Evolutionary conservation across 2,888 invertebrate species (phyloP), one percentile per base, ranked within the genome.

Genomic region (Schizotus pectinicornis): DNA sequence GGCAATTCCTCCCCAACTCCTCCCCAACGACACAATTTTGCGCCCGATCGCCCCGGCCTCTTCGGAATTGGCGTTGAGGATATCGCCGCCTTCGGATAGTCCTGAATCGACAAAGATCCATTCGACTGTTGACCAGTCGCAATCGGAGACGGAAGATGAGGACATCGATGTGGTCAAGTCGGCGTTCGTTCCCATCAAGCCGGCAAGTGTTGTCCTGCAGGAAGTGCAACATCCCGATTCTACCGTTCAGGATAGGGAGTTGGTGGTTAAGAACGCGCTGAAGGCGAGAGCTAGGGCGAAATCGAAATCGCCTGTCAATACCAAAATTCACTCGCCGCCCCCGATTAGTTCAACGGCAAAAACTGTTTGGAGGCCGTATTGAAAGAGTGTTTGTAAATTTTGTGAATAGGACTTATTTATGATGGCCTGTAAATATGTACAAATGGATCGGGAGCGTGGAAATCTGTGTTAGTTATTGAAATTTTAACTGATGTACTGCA

Each of bases 281-380:
- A 89, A 89, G 74, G 85, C 86, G 1, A 22, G 22, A 22, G 22
- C 86, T 0, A 22, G 22, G 5, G 22, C 22, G 22, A 22, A 22
- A 22, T 22, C 80, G 65, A 69, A 72, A 72, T 78, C 67, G 64
- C 77, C 81, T 13, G 22, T 22, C 5, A 76, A 85, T 56, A 86
- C 86, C 2, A 88, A 87, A 79, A 80, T 87, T 48, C 69, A 73
- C 61, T 54, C 51, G 9, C 59, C 69, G 30, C 54, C 75, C 7
- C 68, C 74, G 52, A 82, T 85, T 75, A 79, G 83, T 30, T 80
- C 83, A 42, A 84, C 86, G 55, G n/a, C n/a, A n/a, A 89, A 89
- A 81, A 85, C 86, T 8, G 90, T 90, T 32, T 90, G 90, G 90
- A 81, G 90, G 71, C 90, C 90, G 54, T 90, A 90, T 82, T 90